Percentiles rank a stretch among this genome's conserved stretches.
phyloP scores from a whole-genome alignment of 64 coral and sea anemone genomes.

The Pachyseris speciosa region DNA sequence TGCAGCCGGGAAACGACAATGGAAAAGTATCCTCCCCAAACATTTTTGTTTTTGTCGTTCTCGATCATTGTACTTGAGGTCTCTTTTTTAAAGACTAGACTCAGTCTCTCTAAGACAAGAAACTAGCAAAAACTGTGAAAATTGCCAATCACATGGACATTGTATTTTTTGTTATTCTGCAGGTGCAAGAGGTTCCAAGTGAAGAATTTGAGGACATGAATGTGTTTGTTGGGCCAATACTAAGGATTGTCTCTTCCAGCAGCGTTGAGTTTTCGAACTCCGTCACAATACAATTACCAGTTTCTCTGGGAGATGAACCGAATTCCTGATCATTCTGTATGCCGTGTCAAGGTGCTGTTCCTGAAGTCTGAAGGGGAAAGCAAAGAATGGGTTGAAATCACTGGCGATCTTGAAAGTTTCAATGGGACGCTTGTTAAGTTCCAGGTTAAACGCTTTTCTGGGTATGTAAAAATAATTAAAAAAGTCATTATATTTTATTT shows the following conservation, averaged over 20 bases:
- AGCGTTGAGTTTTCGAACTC: background rate
- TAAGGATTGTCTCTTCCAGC: background rate
- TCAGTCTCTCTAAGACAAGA: too few species aligned
- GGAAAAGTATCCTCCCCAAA: too few species aligned
- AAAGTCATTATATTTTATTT: too few species aligned
- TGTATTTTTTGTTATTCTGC: background rate
- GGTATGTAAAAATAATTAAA: background rate
- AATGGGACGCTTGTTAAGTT: background rate
- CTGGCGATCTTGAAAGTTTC: background rate
- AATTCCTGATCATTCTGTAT: background rate
- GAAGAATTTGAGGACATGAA: background rate
- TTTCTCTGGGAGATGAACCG: background rate
- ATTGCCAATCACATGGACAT: too few species aligned
- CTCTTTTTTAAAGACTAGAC: too few species aligned
- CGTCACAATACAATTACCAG: slow-evolving; percentile 19
- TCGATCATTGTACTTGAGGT: too few species aligned
- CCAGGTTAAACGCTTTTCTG: slow-evolving; percentile 23
- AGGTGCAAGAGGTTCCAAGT: slow-evolving; percentile 18
- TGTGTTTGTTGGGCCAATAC: background rate
- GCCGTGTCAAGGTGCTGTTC: slow-evolving; percentile 3
- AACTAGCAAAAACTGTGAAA: too few species aligned
- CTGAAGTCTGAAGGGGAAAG: background rate
- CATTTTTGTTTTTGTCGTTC: too few species aligned
- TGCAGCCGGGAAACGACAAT: too few species aligned
- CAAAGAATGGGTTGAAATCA: slow-evolving; percentile 24